Percentiles rank a stretch among this genome's conserved stretches.
Evolutionary conservation across 2,888 invertebrate genomes (phyloP).

Genomic region (Ophonus ardosiacus): DNA sequence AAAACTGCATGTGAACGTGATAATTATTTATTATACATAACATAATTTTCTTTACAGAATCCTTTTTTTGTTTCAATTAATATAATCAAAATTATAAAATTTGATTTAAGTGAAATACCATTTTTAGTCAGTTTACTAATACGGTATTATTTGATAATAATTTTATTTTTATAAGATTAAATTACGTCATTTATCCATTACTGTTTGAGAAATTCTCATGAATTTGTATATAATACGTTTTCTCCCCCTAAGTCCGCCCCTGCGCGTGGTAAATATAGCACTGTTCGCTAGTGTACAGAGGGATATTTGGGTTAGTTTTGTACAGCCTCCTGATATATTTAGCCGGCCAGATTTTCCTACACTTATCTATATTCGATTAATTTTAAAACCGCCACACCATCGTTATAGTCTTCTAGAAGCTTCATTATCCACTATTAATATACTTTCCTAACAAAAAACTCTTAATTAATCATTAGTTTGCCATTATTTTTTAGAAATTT

Average conservation of each 20-base stretch:
- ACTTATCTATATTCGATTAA: constrained; percentile 63
- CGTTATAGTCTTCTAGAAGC: constrained; percentile 6
- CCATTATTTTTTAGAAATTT: neutral
- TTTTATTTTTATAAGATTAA: too few species aligned
- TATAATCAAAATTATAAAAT: too few species aligned
- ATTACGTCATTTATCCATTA: too few species aligned
- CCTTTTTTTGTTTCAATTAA: too few species aligned
- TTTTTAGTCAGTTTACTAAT: too few species aligned
- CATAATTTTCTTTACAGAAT: too few species aligned
- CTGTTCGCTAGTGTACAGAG: constrained; percentile 56
- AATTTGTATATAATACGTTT: neutral
- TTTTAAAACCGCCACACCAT: constrained; percentile 50
- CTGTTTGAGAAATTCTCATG: too few species aligned
- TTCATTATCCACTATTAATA: constrained; percentile 24
- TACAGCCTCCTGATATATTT: constrained; percentile 58
- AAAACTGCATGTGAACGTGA: too few species aligned
- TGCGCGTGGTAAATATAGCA: constrained; percentile 50
- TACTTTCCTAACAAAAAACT: constrained; percentile 6
- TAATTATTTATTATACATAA: too few species aligned
- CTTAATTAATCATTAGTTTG: constrained; percentile 38
- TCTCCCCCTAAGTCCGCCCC: constrained; percentile 11
- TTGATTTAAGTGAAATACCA: too few species aligned
- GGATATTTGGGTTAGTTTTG: constrained; percentile 62
- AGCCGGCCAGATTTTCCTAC: constrained; percentile 57
- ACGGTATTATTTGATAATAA: too few species aligned